Evolutionary conservation across 1,140 invertebrate genomes (phyloP).

Genomic region (Oreohelix idahoensis): DNA sequence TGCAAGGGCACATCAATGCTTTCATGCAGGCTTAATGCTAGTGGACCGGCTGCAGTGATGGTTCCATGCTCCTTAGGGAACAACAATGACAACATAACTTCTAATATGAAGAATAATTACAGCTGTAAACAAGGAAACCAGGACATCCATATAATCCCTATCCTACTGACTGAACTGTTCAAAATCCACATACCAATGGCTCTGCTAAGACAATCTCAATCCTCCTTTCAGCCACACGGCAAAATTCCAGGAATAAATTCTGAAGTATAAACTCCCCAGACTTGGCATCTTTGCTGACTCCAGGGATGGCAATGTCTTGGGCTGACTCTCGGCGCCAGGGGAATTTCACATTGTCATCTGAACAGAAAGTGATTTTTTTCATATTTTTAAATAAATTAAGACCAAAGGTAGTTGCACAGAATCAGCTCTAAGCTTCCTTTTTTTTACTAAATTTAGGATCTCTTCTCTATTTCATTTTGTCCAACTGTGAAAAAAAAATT

Average conservation of each 20-base stretch:
- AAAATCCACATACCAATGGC: constrained; percentile 78
- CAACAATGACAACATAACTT: too few relatives aligned
- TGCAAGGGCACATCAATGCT: too few relatives aligned
- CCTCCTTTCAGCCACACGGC: constrained; percentile 91
- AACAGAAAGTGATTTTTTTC: neutral
- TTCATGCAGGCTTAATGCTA: too few relatives aligned
- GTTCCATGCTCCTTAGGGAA: too few relatives aligned
- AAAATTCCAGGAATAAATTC: constrained; percentile 94
- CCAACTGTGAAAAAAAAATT: neutral
- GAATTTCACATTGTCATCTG: constrained; percentile 51
- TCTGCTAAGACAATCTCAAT: constrained; percentile 95
- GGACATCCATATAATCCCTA: neutral
- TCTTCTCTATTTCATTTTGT: neutral
- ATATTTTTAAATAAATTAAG: neutral
- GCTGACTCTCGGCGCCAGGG: constrained; percentile 56
- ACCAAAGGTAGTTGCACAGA: neutral
- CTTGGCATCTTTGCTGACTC: constrained; percentile 53
- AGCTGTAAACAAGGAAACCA: too few relatives aligned
- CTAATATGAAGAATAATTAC: too few relatives aligned
- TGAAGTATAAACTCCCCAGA: constrained; percentile 94
- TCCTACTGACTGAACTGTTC: neutral
- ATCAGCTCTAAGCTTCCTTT: neutral
- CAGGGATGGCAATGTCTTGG: constrained; percentile 35
- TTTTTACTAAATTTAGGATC: neutral
- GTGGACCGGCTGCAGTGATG: too few relatives aligned